Evolutionary conservation across 2,113 vertebrate species (phyloP).

Genomic region (Anhinga anhinga): DNA sequence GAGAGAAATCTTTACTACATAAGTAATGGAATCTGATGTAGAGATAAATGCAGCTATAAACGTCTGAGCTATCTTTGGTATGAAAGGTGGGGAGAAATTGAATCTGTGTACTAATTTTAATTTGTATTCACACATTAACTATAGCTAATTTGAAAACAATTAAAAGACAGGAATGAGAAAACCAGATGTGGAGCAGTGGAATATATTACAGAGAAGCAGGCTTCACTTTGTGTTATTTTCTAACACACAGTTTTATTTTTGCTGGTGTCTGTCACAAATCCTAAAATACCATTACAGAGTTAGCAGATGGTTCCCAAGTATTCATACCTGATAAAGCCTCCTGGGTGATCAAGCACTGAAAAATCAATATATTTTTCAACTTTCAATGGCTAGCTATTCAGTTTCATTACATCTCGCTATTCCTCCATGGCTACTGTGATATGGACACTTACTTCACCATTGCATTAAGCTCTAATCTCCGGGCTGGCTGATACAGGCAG

Average conservation of each 20-base stretch:
- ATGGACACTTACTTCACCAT: conserved; percentile 66
- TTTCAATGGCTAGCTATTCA: conserved; percentile 65
- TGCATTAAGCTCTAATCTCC: conserved; percentile 72
- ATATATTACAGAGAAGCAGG: not conserved
- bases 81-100: conserved; percentile 43
- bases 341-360: conserved; percentile 69
- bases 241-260: conserved; percentile 60
- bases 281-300: conserved; percentile 70
- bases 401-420: conserved; percentile 69
- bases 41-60: not conserved
- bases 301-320: conserved; percentile 50
- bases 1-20: not conserved
- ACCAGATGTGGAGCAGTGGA: conserved; percentile 41
- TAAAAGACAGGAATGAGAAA: conserved; percentile 43
- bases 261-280: conserved; percentile 68
- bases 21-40: conserved; percentile 29
- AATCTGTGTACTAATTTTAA: conserved; percentile 1
- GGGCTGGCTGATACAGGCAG: conserved; percentile 21
- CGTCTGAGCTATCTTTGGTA: not conserved
- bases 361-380: conserved; percentile 75
- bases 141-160: conserved; percentile 46
- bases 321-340: conserved; percentile 68
- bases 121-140: conserved; percentile 37
- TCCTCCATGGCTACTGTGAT: conserved; percentile 68
- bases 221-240: conserved; percentile 60